Evolutionary conservation across 2,113 vertebrate genomes (phyloP), one percentile per base, ranked within the genome.

Genomic region (Spilogale gracilis): DNA sequence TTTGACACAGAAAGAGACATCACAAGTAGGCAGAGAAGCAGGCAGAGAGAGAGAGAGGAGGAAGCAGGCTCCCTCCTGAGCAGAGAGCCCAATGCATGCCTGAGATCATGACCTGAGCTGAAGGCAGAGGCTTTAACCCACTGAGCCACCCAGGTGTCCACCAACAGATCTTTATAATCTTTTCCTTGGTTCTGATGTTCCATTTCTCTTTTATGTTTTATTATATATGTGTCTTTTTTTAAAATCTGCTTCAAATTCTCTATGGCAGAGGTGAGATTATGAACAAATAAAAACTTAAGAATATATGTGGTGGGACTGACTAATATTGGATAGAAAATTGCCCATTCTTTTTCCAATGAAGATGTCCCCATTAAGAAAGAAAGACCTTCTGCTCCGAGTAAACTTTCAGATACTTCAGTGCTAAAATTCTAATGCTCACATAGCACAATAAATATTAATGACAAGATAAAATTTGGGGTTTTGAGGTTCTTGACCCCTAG

Each of bases 401-500:
- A 96, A 56, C 9, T 20, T 81, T 48, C 14, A 58, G 0, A 1
- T 8, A 93, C 65, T 21, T 91, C 10, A 92, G 78, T 30, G 48
- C 25, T 71, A 83, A n/a, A 50, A 2, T 94, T 95, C 12, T 97
- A 63, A 92, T 92, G 17, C 50, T 92, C 52, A 96, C 84, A 78
- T 32, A 61, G 5, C 0, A 1, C 0, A 63, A 67, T 91, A 95
- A 97, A 92, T 86, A 94, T 79, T 88, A 95, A 94, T 18, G 6
- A 86, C 20, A 80, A 90, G 3, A 54, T 43, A 94, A 8, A 92
- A 58, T n/a, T 94, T n/a, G 38, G 14, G 2, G 4, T 93, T 96
- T 96, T 56, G 9, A 95, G 0, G 6, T 94, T 96, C 79, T 74
- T 27, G 56, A 90, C 4, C 1, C 4, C 4, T 78, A 94, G 14